Evolutionary conservation across 2,113 vertebrate genomes (phyloP), one percentile per base, ranked within the genome.

Genomic region (Collichthys lucidus): DNA sequence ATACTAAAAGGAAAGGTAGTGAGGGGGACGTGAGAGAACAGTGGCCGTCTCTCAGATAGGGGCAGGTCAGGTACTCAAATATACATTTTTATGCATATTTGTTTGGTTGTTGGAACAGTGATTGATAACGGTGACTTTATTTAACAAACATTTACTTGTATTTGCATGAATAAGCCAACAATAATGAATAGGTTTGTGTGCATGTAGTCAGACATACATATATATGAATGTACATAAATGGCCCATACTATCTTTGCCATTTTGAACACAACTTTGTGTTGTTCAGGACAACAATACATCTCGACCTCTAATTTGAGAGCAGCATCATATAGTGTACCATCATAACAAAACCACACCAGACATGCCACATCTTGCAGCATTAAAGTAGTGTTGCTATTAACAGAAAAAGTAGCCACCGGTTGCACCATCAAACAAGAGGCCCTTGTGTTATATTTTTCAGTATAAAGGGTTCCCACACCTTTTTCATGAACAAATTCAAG

Each of bases 1-100:
- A n/a, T n/a, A n/a, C n/a, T 69, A 79, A 70, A 83, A 68, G 53
- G 26, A 69, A 80, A 74, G n/a, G 42, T 40, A 66, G 59, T 26
- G 80, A 40, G 29, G 60, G 64, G 55, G 14, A 68, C 9, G 17
- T 42, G 40, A 69, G 40, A 65, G 29, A 78, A 77, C 77, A 42
- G 3, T 40, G 29, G 35, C 17, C 71, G 44, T 61, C 29, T 56
- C 56, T 74, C 14, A 79, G 73, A 44, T 61, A 63, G 75, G 74
- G 74, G 67, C 53, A 78, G 79, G 35, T 79, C 84, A 73, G 47
- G n/a, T 53, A 53, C 65, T 49, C 89, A 92, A 92, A 93, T 92
- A 91, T 92, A 91, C 87, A 92, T 86, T 57, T 29, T 7, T 31
- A 85, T 90, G 88, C 76, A 93, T 93, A 92, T 92, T 93, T 91